Percentiles rank a stretch among this genome's conserved stretches.
Evolutionary conservation across 2,888 invertebrate genomes (phyloP).

Genomic region (Patella depressa): DNA sequence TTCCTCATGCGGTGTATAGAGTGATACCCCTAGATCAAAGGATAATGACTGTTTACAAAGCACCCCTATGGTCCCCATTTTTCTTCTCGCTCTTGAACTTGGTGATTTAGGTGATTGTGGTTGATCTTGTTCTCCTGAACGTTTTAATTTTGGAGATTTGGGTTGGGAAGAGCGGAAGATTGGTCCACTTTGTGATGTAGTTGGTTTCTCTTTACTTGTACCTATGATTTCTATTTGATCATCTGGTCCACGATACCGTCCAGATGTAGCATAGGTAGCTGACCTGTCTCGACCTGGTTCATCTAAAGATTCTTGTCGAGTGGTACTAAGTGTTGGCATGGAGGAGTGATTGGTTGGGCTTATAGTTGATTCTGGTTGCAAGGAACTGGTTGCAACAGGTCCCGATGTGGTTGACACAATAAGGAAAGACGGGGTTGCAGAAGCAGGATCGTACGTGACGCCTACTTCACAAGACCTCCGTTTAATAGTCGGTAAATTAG

Average conservation of each 20-base stretch:
- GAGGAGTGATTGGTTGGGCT: constrained; percentile 52
- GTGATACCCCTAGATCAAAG: constrained; percentile 62
- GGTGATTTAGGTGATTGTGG: constrained; percentile 28
- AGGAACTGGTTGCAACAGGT: constrained; percentile 20
- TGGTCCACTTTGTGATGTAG: constrained; percentile 30
- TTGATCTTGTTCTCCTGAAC: constrained; percentile 20
- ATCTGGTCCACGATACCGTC: neutral
- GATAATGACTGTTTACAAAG: constrained; percentile 67
- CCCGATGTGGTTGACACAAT: constrained; percentile 19
- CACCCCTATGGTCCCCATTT: constrained; percentile 63
- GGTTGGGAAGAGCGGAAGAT: constrained; percentile 17
- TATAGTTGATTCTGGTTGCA: constrained; percentile 52
- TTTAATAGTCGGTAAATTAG: constrained; percentile 10
- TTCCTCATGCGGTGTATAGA: constrained; percentile 31
- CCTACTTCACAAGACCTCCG: constrained; percentile 25
- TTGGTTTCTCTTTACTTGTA: constrained; percentile 26
- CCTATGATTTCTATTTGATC: constrained; percentile 18
- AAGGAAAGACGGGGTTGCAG: constrained; percentile 14
- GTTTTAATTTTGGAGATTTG: constrained; percentile 21
- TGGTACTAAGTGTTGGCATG: constrained; percentile 48
- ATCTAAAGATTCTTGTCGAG: constrained; percentile 36
- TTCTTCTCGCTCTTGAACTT: constrained; percentile 49
- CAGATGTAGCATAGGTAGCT: constrained; percentile 40
- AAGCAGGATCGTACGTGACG: constrained; percentile 10
- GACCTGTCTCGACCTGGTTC: constrained; percentile 33